Base-by-base conservation (phyloP, 2,888 invertebrate genomes). In the Orchesellides sinensis region DNA sequence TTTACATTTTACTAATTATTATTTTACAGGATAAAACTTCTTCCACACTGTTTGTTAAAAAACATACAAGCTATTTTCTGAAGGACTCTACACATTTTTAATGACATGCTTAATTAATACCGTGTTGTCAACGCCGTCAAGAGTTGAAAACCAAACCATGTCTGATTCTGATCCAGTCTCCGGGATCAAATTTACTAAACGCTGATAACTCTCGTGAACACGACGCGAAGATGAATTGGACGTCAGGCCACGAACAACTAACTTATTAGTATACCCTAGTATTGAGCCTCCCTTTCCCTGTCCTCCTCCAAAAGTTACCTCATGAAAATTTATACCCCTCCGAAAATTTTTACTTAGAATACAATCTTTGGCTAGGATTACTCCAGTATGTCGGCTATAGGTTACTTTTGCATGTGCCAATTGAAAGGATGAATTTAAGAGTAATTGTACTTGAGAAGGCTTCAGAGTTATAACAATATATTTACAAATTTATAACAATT, bases 121-220 rank as follows among this genome's bases (percentile, higher is more conserved):
- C 87, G 85, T 84, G 68, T 82, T 78, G 45, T 83, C 83, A 65
- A 65, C 79, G 73, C 75, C 84, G 69, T 87, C 87, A 47, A 85
- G 77, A 68, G 77, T 49, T 25, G 87, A 72, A 78, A 70, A 87
- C 87, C 87, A 87, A 69, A 87, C 87, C 87, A 87, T 87, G 65
- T 73, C 10, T 40, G 65, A 40, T n/a, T 63, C 5, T 21, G 68
- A 35, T 35, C 14, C 70, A 65, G 21, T 49, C 10, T 17, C 47
- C 47, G 21, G 19, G 52, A 8, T 52, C n/a, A 52, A 2, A 2
- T 17, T 25, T 17, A 59, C 17, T 25, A 27, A 27, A 27, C 21
- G 25, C 21, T 21, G 52, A 52, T 21, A 40, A 40, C 40, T 40
- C 10, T 40, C 32, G 5, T 32, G n/a, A 14, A 14, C 40, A 14